phyloP scores from a whole-genome alignment of 2,113 vertebrate genomes.

The Cryptotis parvus region DNA sequence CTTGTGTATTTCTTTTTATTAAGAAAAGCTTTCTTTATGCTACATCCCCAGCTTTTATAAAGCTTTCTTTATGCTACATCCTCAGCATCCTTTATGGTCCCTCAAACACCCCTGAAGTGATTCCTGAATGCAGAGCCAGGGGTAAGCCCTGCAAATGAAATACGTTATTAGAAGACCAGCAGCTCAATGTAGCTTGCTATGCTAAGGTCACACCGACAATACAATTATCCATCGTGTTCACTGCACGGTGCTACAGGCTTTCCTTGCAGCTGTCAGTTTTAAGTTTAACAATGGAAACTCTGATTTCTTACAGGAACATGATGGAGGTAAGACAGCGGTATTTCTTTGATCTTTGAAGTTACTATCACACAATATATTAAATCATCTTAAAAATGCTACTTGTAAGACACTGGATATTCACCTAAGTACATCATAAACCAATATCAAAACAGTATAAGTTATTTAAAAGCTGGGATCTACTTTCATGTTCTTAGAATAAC shows the following conservation, averaged over 20 bases:
- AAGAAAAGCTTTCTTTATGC: constrained; percentile 14
- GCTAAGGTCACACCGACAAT: neutral
- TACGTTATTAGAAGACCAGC: neutral
- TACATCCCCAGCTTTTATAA: neutral
- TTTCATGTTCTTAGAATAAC: neutral
- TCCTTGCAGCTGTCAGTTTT: neutral
- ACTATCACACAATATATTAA: constrained; percentile 31
- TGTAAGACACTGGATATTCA: constrained; percentile 2
- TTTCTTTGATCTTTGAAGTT: constrained; percentile 33
- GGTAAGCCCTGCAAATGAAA: neutral
- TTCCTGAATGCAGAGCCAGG: no score
- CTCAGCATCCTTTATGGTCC: no score
- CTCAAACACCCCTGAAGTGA: no score
- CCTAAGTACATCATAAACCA: neutral
- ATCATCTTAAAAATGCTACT: constrained; percentile 55
- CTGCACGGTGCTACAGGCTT: neutral
- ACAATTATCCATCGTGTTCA: neutral
- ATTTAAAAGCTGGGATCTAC: constrained; percentile 33
- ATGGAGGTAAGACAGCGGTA: neutral
- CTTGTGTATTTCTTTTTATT: constrained; percentile 7
- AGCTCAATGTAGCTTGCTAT: neutral
- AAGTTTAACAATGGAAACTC: constrained; percentile 19
- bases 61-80: no score
- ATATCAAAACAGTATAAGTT: neutral
- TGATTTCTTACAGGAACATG: neutral